Percentiles rank a stretch among this genome's conserved stretches.
Evolutionary conservation across 2,888 invertebrate genomes (phyloP).

Genomic region (Diarsia mendica): DNA sequence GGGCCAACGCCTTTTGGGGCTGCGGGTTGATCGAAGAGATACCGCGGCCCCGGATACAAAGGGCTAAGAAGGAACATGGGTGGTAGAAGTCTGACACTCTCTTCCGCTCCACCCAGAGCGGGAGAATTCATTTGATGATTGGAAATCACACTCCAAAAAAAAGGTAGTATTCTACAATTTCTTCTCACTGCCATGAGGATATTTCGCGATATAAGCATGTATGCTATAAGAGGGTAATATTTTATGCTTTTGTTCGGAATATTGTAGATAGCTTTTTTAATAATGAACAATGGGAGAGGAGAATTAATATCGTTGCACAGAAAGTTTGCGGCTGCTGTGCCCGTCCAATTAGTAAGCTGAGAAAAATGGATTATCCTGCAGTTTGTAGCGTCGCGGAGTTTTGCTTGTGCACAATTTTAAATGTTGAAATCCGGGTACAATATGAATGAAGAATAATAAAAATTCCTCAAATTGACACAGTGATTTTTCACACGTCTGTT

Average conservation of each 20-base stretch:
- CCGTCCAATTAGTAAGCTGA: constrained; percentile 56
- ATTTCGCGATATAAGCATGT: background rate
- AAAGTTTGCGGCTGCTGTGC: constrained; percentile 36
- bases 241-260: background rate
- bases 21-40: too few species aligned
- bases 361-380: constrained; percentile 56
- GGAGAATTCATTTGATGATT: too few species aligned
- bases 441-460: too few species aligned
- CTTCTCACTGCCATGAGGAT: too few species aligned
- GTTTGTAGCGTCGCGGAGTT: constrained; percentile 35
- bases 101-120: too few species aligned
- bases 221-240: background rate
- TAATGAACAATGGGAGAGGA: constrained; percentile 43
- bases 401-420: constrained; percentile 29
- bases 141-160: too few species aligned
- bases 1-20: too few species aligned
- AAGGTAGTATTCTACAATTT: background rate
- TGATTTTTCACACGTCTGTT: background rate
- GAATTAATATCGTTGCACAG: constrained; percentile 29
- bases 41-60: too few species aligned
- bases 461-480: background rate
- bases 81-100: too few species aligned
- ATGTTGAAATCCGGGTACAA: background rate
- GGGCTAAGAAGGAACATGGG: too few species aligned
- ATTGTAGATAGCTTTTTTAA: constrained; percentile 24